Evolutionary conservation across 2,113 vertebrate species (phyloP), one percentile per base, ranked within the genome.

Genomic region (Sylvietta virens): DNA sequence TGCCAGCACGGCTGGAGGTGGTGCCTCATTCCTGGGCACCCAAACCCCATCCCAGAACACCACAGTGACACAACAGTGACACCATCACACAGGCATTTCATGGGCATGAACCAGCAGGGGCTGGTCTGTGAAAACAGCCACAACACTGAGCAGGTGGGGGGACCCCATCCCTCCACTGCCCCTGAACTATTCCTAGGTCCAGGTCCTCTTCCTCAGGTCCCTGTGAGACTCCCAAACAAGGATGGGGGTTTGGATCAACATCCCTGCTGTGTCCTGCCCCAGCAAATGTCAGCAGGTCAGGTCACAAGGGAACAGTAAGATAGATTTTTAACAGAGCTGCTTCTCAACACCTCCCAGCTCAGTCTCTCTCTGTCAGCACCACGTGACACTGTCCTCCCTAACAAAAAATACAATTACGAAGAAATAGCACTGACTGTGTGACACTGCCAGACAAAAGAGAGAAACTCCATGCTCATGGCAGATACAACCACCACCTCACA

Each of bases 401-500:
- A 39, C 3, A 28, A 81, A 70, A 80, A 71, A 33, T 9, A 2
- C 3, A 71, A 8, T 33, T 44, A 22, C 3, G 37, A 58, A 45
- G 50, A 54, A 64, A 48, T 24, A 22, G 27, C 33, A 44, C 39
- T 39, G 64, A 19, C 33, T 39, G 18, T 37, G 39, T 31, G 67
- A 53, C 28, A 50, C 10, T 83, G 39, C 13, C 45, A 60, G 48
- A 37, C 31, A 40, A 62, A 35, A 61, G 14, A 71, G 22, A 44
- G 42, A 74, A 30, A n/a, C 4, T 62, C n/a, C 2, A 0, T 13
- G 20, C 14, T 33, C 44, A 2, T 0, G 1, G 80, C 73, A 79
- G 65, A 24, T 4, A 37, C 28, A 81, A 24, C 0, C 0, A 61
- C 62, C 51, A 60, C 16, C 37, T 67, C 81, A 50, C 72, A 9